These are phyloP conservation scores for Nephrotoma guestfalica DNA, from an alignment of 2,888 invertebrate species.

Conservation along the genomic window DNA sequence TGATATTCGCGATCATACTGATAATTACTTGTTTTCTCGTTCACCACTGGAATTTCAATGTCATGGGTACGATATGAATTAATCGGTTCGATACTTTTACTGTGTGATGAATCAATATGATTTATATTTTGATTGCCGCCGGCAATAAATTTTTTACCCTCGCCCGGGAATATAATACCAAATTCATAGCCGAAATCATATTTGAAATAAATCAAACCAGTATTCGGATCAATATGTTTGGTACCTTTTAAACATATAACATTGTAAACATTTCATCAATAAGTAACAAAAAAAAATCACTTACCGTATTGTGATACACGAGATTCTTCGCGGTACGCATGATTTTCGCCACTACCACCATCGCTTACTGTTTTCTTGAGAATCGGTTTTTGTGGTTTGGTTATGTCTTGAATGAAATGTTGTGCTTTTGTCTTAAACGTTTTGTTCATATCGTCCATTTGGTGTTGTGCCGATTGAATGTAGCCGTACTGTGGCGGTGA, in stretches of 20 bases:
- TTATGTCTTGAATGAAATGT: constrained; percentile 49
- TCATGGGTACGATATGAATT: constrained; percentile 41
- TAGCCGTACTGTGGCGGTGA: constrained; percentile 45
- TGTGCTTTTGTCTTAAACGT: constrained; percentile 53
- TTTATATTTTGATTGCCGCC: constrained; percentile 14
- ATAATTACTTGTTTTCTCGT: constrained; percentile 37
- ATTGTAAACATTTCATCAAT: not conserved
- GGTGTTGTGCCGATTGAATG: constrained; percentile 34
- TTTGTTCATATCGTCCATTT: constrained; percentile 49
- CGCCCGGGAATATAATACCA: constrained; percentile 54
- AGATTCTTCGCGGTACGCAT: constrained; percentile 55
- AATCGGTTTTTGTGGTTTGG: constrained; percentile 33
- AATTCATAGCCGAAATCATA: constrained; percentile 71
- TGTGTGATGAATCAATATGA: constrained; percentile 6
- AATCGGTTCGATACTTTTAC: constrained; percentile 11
- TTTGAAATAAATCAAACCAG: constrained; percentile 65
- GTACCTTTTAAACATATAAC: constrained; percentile 37
- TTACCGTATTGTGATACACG: constrained; percentile 56
- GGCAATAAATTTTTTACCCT: constrained; percentile 37
- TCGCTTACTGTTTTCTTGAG: constrained; percentile 34
- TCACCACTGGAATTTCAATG: constrained; percentile 51
- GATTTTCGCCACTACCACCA: constrained; percentile 34
- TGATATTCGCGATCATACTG: constrained; percentile 28
- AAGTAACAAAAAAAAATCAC: constrained; percentile 17
- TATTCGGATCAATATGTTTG: constrained; percentile 60